These are phyloP conservation scores for Butastur rufipennis DNA, from an alignment of 2,113 vertebrate genomes.

Conservation along the genomic window DNA sequence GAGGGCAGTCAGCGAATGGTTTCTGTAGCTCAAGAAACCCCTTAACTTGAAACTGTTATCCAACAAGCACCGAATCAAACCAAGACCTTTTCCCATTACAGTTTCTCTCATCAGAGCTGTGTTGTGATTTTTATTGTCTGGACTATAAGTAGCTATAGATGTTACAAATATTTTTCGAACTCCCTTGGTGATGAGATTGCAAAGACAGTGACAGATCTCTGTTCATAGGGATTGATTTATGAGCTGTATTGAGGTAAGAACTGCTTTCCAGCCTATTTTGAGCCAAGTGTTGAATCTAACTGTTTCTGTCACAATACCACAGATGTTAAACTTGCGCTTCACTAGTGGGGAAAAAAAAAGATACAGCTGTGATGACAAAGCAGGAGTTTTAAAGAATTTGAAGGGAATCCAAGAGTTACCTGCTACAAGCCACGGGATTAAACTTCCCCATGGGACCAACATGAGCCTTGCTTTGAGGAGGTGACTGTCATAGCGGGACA, in stretches of 20 bases:
- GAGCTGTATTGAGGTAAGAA: not conserved
- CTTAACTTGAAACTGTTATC: not conserved
- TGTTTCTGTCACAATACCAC: not conserved
- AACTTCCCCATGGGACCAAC: not conserved
- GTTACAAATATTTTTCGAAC: not conserved
- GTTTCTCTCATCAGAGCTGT: accelerated
- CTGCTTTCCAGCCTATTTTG: not conserved
- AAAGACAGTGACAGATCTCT: not conserved
- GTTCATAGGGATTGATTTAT: not conserved
- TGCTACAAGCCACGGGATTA: not conserved
- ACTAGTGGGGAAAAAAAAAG: not conserved
- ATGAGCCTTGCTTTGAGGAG: not conserved
- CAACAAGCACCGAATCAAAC: not conserved
- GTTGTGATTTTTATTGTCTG: not conserved
- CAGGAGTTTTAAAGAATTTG: not conserved
- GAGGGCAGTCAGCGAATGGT: not conserved
- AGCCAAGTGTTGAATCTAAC: not conserved
- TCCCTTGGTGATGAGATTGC: not conserved
- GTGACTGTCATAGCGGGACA: not conserved
- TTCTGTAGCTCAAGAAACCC: not conserved
- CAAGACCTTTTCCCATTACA: not conserved
- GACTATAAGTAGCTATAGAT: not conserved
- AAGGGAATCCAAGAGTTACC: not conserved
- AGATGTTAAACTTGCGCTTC: not conserved
- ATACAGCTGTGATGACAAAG: not conserved